phyloP scores from a whole-genome alignment of 2,888 invertebrate species.

The Unio delphinus region DNA sequence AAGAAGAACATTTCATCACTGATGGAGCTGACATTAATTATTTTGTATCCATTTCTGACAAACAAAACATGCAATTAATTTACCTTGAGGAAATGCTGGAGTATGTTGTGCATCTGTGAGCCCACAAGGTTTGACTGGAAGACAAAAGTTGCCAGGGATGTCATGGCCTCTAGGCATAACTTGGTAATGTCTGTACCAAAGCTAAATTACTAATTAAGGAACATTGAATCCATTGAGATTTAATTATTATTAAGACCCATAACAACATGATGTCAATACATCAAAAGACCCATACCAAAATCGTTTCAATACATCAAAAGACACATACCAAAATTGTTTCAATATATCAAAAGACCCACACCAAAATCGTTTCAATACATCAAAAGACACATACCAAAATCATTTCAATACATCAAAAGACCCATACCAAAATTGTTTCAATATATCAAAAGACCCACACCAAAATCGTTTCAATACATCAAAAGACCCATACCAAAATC shows the following conservation, averaged over 20 bases:
- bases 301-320: neutral
- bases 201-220: conserved; percentile 39
- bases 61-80: conserved; percentile 5
- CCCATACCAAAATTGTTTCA: too few species aligned
- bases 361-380: neutral
- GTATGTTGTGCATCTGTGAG: conserved; percentile 34
- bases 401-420: too few species aligned
- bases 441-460: too few species aligned
- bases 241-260: neutral
- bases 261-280: neutral
- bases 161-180: conserved; percentile 61
- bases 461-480: too few species aligned
- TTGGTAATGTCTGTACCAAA: conserved; percentile 63
- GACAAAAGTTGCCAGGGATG: conserved; percentile 54
- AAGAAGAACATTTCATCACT: too few species aligned
- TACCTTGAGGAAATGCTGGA: conserved; percentile 66
- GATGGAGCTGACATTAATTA: too few species aligned
- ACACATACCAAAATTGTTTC: too few species aligned
- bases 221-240: neutral
- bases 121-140: conserved; percentile 41
- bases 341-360: neutral
- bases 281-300: too few species aligned
- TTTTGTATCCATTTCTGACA: too few species aligned
- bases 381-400: neutral
- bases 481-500: too few species aligned